These are phyloP conservation scores for Enoplolaimus lenunculus DNA, from an alignment of 2,888 invertebrate species.

Conservation along the genomic window DNA sequence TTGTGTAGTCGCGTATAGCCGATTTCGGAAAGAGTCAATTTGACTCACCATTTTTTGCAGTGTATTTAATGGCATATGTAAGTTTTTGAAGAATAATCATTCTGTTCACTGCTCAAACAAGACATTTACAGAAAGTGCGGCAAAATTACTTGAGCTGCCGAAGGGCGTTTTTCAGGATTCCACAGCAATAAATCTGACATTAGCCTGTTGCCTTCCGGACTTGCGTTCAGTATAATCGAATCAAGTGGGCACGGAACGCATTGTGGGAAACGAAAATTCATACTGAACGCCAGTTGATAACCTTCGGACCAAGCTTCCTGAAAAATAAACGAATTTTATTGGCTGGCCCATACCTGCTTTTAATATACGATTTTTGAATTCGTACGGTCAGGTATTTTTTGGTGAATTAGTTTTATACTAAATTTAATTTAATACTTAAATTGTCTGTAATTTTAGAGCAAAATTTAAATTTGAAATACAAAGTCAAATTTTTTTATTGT, in stretches of 20 bases:
- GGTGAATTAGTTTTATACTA: too few species aligned
- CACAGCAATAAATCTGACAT: slow-evolving; percentile 74
- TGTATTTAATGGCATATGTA: background rate
- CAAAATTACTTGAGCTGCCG: slow-evolving; percentile 52
- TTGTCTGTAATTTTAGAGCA: too few species aligned
- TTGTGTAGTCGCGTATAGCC: too few species aligned
- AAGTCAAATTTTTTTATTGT: too few species aligned
- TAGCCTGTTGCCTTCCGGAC: slow-evolving; percentile 63
- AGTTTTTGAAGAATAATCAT: background rate
- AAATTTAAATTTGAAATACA: too few species aligned
- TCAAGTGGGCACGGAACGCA: slow-evolving; percentile 65
- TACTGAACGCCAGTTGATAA: slow-evolving; percentile 70
- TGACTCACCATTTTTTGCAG: too few species aligned
- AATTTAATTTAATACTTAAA: too few species aligned
- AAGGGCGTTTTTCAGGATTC: slow-evolving; percentile 80
- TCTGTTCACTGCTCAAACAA: background rate
- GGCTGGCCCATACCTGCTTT: too few species aligned
- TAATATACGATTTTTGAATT: too few species aligned
- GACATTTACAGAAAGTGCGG: background rate
- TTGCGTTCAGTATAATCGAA: slow-evolving; percentile 65
- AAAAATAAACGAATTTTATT: too few species aligned
- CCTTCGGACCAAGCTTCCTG: slow-evolving; percentile 88
- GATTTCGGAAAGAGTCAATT: too few species aligned
- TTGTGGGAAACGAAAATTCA: slow-evolving; percentile 90
- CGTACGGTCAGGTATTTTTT: too few species aligned